Evolutionary conservation across 2,888 invertebrate species (phyloP).

Genomic region (Gymnoscelis rufifasciata): DNA sequence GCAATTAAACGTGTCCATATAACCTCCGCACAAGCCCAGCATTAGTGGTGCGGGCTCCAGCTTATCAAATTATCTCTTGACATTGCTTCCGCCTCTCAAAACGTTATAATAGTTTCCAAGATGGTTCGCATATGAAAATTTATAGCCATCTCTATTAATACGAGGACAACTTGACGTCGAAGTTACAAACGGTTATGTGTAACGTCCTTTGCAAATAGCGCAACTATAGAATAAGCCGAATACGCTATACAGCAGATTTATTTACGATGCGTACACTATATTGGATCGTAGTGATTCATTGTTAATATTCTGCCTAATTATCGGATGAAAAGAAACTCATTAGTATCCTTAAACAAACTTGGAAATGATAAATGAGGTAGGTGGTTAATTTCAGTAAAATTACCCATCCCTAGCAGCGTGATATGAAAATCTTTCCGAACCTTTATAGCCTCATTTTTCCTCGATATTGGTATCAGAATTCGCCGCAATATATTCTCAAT

Average conservation of each 20-base stretch:
- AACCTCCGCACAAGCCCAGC: conserved; percentile 24
- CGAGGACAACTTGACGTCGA: conserved; percentile 44
- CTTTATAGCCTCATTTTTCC: conserved; percentile 18
- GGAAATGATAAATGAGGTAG: background rate
- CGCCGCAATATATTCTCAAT: conserved; percentile 46
- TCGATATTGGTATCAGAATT: conserved; percentile 20
- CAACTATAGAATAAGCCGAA: background rate
- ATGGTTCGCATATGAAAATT: conserved; percentile 50
- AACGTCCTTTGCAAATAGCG: conserved; percentile 13
- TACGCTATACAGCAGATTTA: background rate
- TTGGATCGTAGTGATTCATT: too few species aligned
- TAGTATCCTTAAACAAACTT: too few species aligned
- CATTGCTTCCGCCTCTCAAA: conserved; percentile 38
- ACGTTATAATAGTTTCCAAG: conserved; percentile 44
- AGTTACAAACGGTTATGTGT: conserved; percentile 50
- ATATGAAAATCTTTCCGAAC: conserved; percentile 15
- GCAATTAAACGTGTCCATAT: conserved; percentile 22
- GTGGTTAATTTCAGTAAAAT: background rate
- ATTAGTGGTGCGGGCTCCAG: conserved; percentile 33
- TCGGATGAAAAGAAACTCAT: too few species aligned
- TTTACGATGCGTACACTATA: background rate
- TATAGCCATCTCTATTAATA: conserved; percentile 56
- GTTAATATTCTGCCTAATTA: too few species aligned
- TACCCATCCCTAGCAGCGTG: background rate
- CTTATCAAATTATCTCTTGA: conserved; percentile 53